These are phyloP conservation scores for Sycophila texana DNA, from an alignment of 2,888 invertebrate species.

Conservation along the genomic window DNA sequence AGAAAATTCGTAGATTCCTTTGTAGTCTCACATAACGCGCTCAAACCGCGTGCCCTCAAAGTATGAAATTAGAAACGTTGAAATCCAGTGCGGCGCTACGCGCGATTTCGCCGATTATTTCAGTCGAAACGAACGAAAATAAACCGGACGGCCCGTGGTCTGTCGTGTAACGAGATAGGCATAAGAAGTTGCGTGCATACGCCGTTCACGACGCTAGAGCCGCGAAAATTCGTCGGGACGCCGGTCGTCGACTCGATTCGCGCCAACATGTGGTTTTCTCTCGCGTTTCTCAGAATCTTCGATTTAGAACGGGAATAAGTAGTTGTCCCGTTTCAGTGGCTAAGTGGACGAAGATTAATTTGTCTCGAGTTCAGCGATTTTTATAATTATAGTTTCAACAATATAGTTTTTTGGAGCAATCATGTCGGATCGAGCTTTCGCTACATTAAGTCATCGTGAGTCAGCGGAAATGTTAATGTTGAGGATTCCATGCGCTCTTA, in stretches of 20 bases:
- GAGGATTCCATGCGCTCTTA: too few species aligned
- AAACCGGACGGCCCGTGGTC: conserved; percentile 23
- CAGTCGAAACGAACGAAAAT: conserved; percentile 43
- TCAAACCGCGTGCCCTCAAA: neutral
- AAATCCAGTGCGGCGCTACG: conserved; percentile 1
- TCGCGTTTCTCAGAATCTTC: neutral
- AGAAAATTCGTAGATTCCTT: neutral
- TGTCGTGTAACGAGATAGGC: neutral
- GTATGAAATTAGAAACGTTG: conserved; percentile 26
- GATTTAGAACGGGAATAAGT: too few species aligned
- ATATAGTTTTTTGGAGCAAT: neutral
- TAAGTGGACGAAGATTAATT: neutral
- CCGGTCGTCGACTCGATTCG: conserved; percentile 17
- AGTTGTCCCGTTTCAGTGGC: neutral
- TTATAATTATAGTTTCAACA: neutral
- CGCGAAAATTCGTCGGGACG: neutral
- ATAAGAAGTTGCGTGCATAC: neutral
- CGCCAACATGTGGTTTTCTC: conserved; percentile 11
- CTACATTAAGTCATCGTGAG: neutral
- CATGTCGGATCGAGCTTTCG: neutral
- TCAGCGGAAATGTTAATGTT: neutral
- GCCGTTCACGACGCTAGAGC: neutral
- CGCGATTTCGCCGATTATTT: conserved; percentile 39
- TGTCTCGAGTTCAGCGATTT: neutral
- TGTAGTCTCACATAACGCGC: too few species aligned